These are phyloP conservation scores for Elegia similella DNA, from an alignment of 2,888 invertebrate species.

Conservation along the genomic window DNA sequence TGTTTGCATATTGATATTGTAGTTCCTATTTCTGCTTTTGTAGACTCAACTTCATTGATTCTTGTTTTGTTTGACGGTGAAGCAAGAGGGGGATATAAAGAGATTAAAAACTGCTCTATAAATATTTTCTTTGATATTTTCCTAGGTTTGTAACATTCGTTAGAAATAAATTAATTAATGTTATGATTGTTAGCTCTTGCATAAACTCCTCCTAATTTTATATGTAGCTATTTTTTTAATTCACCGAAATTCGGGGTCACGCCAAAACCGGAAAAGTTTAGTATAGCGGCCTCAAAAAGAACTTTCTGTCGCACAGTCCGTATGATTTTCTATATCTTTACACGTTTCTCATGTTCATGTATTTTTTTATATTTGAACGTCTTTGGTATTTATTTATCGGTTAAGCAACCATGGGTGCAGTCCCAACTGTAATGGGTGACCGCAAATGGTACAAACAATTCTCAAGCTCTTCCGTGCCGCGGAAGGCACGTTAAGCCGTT, in stretches of 20 bases:
- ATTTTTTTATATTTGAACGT: conserved; percentile 3
- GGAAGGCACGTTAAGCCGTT: too few relatives aligned
- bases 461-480: too few relatives aligned
- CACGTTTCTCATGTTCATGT: background rate
- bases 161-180: conserved; percentile 26
- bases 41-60: background rate
- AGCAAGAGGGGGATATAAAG: background rate
- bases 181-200: conserved; percentile 54
- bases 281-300: conserved; percentile 39
- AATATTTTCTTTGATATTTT: background rate
- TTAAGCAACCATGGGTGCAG: too few relatives aligned
- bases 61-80: background rate
- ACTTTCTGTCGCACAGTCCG: conserved; percentile 53
- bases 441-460: too few relatives aligned
- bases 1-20: conserved; percentile 23
- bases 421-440: too few relatives aligned
- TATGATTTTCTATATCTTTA: conserved; percentile 18
- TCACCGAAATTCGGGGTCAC: conserved; percentile 58
- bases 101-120: background rate
- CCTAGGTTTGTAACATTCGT: background rate
- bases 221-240: conserved; percentile 72
- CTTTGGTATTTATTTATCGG: too few relatives aligned
- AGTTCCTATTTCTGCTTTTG: conserved; percentile 20
- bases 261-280: conserved; percentile 62
- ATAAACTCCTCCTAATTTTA: conserved; percentile 61